phyloP scores from a whole-genome alignment of 92 coral and sea anemone species.

The Epizoanthus scotinus region DNA sequence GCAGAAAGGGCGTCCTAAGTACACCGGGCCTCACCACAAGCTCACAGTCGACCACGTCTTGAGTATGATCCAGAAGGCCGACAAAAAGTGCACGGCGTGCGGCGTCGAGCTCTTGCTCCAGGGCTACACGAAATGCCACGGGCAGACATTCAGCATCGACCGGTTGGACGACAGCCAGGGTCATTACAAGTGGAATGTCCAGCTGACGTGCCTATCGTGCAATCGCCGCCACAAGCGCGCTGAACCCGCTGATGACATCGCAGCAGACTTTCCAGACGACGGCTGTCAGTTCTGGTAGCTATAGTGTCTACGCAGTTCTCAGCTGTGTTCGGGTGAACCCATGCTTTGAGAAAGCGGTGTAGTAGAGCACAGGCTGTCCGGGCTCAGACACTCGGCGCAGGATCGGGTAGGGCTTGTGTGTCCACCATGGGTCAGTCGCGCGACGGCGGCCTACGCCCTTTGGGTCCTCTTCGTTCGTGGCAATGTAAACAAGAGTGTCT shows the following conservation, averaged over 20 bases:
- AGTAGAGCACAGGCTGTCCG: slow-evolving; percentile 1
- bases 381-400: not conserved
- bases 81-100: slow-evolving; percentile 33
- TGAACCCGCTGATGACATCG: not conserved
- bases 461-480: slow-evolving; percentile 13
- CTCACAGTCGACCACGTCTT: slow-evolving; percentile 50
- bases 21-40: slow-evolving; percentile 31
- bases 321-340: slow-evolving; percentile 27
- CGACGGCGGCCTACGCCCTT: slow-evolving; percentile 21
- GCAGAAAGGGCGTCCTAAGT: slow-evolving; percentile 42
- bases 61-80: not conserved
- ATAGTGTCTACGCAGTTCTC: not conserved
- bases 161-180: slow-evolving; percentile 48
- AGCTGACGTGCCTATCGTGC: slow-evolving; percentile 36
- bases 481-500: slow-evolving; percentile 6
- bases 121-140: slow-evolving; percentile 48
- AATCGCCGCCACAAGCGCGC: slow-evolving; percentile 41
- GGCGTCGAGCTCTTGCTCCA: slow-evolving; percentile 26
- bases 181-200: slow-evolving; percentile 53
- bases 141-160: slow-evolving; percentile 39
- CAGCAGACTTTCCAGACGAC: slow-evolving; percentile 6
- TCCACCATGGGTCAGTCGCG: slow-evolving; percentile 37
- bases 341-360: not conserved
- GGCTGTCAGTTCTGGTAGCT: not conserved
- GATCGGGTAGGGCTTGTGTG: not conserved